phyloP scores from a whole-genome alignment of 2,797 vertebrate genomes.

The Thalassophryne amazonica region DNA sequence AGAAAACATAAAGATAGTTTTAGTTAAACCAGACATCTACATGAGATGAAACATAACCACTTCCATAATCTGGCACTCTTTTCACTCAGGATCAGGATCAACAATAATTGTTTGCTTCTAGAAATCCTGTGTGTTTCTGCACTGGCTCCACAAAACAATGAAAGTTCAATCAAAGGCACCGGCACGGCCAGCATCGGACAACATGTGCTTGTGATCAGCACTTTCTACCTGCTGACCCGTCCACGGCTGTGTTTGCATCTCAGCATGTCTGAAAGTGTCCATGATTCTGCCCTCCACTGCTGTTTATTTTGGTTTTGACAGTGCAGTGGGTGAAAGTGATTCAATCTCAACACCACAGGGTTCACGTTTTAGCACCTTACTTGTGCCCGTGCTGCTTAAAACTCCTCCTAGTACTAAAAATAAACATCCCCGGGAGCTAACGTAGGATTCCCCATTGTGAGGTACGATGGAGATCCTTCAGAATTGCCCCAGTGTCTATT shows the following conservation, averaged over 20 bases:
- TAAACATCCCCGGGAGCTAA: slow-evolving; percentile 44
- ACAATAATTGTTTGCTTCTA: too few species aligned
- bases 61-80: neutral
- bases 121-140: too few species aligned
- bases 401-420: slow-evolving; percentile 52
- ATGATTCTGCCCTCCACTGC: slow-evolving; percentile 18
- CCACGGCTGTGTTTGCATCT: slow-evolving; percentile 7
- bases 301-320: slow-evolving; percentile 55
- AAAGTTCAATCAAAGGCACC: too few species aligned
- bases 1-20: neutral
- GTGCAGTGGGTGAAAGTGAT: slow-evolving; percentile 20
- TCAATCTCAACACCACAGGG: slow-evolving; percentile 24
- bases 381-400: slow-evolving; percentile 21
- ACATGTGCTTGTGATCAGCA: slow-evolving; percentile 33
- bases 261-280: slow-evolving; percentile 14
- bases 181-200: too few species aligned
- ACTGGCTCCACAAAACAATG: too few species aligned
- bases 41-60: neutral
- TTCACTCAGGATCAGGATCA: neutral
- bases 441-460: slow-evolving; percentile 48
- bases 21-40: slow-evolving; percentile 1
- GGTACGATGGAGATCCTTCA: slow-evolving; percentile 18
- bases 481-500: slow-evolving; percentile 28
- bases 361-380: slow-evolving; percentile 25
- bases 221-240: neutral